Percentiles rank a stretch among this genome's conserved stretches.
phyloP scores from a whole-genome alignment of 2,888 invertebrate genomes.

The Xestoiulus laeticollis region DNA sequence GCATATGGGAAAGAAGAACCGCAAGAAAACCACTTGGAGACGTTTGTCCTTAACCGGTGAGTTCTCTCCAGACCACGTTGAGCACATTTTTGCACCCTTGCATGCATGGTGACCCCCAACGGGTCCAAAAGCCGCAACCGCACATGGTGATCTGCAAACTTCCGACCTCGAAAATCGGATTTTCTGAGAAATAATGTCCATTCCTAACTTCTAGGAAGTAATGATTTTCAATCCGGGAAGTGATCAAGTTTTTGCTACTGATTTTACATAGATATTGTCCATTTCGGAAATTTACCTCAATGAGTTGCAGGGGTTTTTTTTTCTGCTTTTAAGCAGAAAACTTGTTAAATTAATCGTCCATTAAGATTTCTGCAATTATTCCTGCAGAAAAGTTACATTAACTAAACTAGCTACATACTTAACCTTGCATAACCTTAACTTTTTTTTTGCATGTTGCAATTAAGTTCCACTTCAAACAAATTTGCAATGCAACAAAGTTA shows the following conservation, averaged over 20 bases:
- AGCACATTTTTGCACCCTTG: background rate
- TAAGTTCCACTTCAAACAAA: background rate
- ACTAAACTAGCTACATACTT: background rate
- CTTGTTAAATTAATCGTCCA: background rate
- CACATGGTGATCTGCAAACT: background rate
- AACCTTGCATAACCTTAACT: background rate
- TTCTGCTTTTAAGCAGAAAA: no score
- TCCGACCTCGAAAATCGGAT: background rate
- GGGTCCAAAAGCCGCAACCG: background rate
- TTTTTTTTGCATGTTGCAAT: background rate
- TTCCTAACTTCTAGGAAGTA: background rate
- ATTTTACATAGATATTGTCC: no score
- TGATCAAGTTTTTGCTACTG: no score
- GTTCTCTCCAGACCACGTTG: constrained; percentile 16
- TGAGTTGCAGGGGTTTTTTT: background rate
- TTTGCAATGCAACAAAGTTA: background rate
- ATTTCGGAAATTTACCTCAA: background rate
- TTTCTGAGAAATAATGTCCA: background rate
- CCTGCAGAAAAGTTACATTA: background rate
- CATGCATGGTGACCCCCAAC: constrained; percentile 15
- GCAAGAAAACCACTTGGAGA: constrained; percentile 53
- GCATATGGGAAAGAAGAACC: constrained; percentile 53
- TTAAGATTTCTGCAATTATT: background rate
- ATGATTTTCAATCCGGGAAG: background rate
- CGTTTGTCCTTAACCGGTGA: constrained; percentile 49